Conservation (phyloP, 2,888 invertebrate species). For the Rhagonycha fulva region DNA sequence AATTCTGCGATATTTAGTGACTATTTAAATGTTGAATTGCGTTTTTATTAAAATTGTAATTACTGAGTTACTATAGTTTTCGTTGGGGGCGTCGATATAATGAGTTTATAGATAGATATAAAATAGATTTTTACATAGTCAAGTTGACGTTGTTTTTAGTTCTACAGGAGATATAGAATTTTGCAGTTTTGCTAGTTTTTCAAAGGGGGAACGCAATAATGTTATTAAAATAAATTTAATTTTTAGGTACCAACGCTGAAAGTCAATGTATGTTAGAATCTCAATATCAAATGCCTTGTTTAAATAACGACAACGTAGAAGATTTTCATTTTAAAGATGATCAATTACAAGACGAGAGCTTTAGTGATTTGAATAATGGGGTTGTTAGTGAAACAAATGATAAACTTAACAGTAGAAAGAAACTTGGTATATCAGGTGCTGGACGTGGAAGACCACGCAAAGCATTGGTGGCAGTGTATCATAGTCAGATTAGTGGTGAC, state of each 20-base stretch:
- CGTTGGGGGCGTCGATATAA: too few relatives aligned
- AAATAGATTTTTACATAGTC: too few relatives aligned
- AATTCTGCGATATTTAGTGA: too few relatives aligned
- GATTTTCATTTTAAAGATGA: background rate
- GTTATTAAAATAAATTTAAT: background rate
- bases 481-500: slow-evolving; percentile 66
- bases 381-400: slow-evolving; percentile 36
- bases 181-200: background rate
- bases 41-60: too few relatives aligned
- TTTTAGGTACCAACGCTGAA: slow-evolving; percentile 17
- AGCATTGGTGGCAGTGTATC: slow-evolving; percentile 60
- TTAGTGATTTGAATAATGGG: slow-evolving; percentile 43
- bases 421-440: slow-evolving; percentile 37
- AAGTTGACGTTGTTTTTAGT: too few relatives aligned
- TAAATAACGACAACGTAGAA: background rate
- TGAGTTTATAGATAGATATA: too few relatives aligned
- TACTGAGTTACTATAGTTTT: too few relatives aligned
- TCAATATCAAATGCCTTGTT: background rate
- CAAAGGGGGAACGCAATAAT: background rate
- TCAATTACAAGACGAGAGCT: slow-evolving; percentile 4
- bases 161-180: background rate
- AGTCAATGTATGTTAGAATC: slow-evolving; percentile 18
- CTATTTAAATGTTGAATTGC: too few relatives aligned
- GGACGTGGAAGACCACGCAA: slow-evolving; percentile 56
- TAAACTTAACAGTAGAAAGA: slow-evolving; percentile 33